Evolutionary conservation across 2,888 invertebrate species (phyloP), one percentile per base, ranked within the genome.

Genomic region (Stegana nigrithorax): DNA sequence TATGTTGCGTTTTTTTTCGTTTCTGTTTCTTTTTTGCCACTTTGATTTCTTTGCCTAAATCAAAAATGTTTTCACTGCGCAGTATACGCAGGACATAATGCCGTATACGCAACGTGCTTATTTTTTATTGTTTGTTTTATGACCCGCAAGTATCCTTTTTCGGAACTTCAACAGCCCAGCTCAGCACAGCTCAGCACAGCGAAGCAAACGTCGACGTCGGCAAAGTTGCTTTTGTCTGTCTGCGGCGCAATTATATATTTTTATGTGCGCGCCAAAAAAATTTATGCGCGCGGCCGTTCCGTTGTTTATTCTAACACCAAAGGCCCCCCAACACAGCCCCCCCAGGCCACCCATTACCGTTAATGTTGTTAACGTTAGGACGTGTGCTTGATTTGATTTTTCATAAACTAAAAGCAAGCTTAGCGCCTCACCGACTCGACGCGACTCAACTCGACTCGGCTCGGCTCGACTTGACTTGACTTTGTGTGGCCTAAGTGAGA

Each of bases 161-260:
- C n/a, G n/a, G n/a, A n/a, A n/a, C n/a, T n/a, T n/a, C n/a, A n/a
- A n/a, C n/a, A n/a, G n/a, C n/a, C n/a, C n/a, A n/a, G n/a, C n/a
- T n/a, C n/a, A n/a, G 32, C 32, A 32, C 8, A 5, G 32, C 32
- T 12, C 8, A 32, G 32, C 32, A 32, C n/a, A 50, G 23, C 50
- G 23, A 50, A 25, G 25, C 25, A 25, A 50, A 42, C 64, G n/a
- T n/a, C n/a, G n/a, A n/a, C n/a, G n/a, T n/a, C n/a, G n/a, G n/a
- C n/a, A n/a, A n/a, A n/a, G n/a, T n/a, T n/a, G n/a, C n/a, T n/a
- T n/a, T n/a, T n/a, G n/a, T 67, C 62, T 65, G 66, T 67, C 66
- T 72, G 65, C 67, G 56, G 77, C 78, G 79, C 78, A 75, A 75
- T 79, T 79, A 75, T 75, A 75, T 77, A 78, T 75, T 75, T 75